These are phyloP conservation scores for Eudyptes chrysolophus DNA, from an alignment of 2,113 vertebrate species.

Conservation along the genomic window DNA sequence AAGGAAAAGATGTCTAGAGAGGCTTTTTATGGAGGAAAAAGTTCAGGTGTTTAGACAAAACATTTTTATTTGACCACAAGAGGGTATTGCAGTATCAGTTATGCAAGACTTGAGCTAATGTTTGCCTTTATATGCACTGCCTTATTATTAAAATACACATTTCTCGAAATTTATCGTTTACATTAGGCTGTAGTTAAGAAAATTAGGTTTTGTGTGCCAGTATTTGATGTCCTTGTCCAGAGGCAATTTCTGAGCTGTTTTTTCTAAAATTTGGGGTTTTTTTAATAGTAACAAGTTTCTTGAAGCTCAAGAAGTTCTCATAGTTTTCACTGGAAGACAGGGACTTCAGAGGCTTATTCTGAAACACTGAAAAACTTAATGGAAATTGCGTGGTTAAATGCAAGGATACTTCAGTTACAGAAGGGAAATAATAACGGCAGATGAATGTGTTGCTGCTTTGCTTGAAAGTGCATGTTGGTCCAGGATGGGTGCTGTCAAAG, in stretches of 20 bases:
- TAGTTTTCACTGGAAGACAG: background rate
- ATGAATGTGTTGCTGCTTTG: background rate
- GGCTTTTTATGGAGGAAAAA: background rate
- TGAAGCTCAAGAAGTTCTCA: background rate
- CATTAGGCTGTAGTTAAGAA: background rate
- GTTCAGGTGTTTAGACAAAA: background rate
- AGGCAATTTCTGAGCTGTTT: background rate
- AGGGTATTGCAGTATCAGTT: conserved; percentile 50
- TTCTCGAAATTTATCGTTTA: background rate
- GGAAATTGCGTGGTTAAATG: background rate
- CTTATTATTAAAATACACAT: background rate
- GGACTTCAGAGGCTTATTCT: background rate
- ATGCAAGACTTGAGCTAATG: background rate
- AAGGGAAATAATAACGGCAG: background rate
- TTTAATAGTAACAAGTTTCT: background rate
- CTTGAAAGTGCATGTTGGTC: background rate
- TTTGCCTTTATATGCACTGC: background rate
- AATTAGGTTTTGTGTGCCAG: background rate
- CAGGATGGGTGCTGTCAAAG: background rate
- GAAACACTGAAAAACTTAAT: background rate
- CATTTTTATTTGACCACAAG: conserved; percentile 52
- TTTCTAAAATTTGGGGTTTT: background rate
- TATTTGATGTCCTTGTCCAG: background rate
- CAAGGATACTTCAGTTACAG: background rate
- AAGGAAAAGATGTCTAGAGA: background rate